These are phyloP conservation scores for Catocala nupta DNA, from an alignment of 2,888 invertebrate species.

Conservation along the genomic window DNA sequence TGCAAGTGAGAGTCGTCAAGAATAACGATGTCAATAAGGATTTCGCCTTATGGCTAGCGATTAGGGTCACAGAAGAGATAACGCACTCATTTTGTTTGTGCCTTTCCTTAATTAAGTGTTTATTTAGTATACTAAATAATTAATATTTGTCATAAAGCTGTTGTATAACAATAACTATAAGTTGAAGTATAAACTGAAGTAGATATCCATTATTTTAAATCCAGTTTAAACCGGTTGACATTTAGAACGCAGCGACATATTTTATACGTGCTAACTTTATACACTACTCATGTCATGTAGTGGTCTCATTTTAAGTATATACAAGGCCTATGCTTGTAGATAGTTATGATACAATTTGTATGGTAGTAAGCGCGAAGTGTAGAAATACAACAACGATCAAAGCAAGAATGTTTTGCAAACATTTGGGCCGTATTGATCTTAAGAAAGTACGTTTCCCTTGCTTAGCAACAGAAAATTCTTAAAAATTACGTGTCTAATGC, in stretches of 20 bases:
- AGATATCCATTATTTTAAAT: conserved; percentile 26
- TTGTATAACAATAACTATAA: background rate
- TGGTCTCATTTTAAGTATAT: conserved; percentile 11
- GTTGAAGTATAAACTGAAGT: conserved; percentile 18
- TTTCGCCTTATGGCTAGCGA: conserved; percentile 18
- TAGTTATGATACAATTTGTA: conserved; percentile 12
- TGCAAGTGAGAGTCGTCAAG: conserved; percentile 26
- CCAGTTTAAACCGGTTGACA: conserved; percentile 34
- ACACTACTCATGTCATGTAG: conserved; percentile 29
- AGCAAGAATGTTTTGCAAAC: background rate
- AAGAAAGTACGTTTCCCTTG: background rate
- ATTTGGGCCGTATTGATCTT: conserved; percentile 1
- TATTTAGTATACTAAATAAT: conserved; percentile 18
- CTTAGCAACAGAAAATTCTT: background rate
- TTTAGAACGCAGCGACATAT: conserved; percentile 14
- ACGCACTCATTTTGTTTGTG: conserved; percentile 11
- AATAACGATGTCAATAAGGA: conserved; percentile 30
- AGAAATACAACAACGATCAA: background rate
- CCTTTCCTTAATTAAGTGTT: conserved; percentile 7
- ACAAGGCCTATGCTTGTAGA: conserved; percentile 10
- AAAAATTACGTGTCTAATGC: background rate
- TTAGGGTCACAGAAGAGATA: conserved; percentile 33
- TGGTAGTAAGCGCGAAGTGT: background rate
- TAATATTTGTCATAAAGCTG: conserved; percentile 13
- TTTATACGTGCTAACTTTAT: background rate